These are phyloP conservation scores for Lutjanus argentimaculatus DNA, from an alignment of 2,797 vertebrate genomes.

Conservation along the genomic window DNA sequence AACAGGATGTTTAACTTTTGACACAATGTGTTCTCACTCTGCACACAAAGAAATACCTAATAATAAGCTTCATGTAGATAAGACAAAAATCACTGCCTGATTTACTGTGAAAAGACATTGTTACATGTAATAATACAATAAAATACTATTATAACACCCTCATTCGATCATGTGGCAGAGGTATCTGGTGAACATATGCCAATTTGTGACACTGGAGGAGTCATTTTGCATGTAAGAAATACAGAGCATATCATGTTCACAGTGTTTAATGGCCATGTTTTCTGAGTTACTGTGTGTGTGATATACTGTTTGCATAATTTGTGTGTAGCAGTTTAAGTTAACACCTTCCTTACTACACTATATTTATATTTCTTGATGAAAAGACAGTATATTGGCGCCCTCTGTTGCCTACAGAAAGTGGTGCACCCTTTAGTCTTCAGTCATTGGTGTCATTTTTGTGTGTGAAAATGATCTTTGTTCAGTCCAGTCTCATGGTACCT, in stretches of 20 bases:
- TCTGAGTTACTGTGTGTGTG: constrained; percentile 37
- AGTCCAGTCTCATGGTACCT: constrained; percentile 35
- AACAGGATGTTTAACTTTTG: constrained; percentile 54
- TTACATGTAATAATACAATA: constrained; percentile 78
- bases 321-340: constrained; percentile 36
- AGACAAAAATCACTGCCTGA: constrained; percentile 76
- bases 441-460: constrained; percentile 15
- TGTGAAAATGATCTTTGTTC: constrained; percentile 1
- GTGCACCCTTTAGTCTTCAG: constrained; percentile 24
- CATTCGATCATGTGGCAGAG: constrained; percentile 60
- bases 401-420: constrained; percentile 60
- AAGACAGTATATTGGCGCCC: constrained; percentile 51
- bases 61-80: constrained; percentile 65
- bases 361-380: constrained; percentile 13
- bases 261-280: constrained; percentile 39
- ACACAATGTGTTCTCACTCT: constrained; percentile 48
- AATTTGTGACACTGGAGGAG: constrained; percentile 43
- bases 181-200: constrained; percentile 52
- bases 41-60: constrained; percentile 42
- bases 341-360: constrained; percentile 21
- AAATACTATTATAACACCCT: constrained; percentile 70
- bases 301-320: constrained; percentile 33
- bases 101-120: constrained; percentile 79
- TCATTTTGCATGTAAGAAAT: constrained; percentile 45
- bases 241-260: constrained; percentile 39